Evolutionary conservation across 2,888 invertebrate species (phyloP).

Genomic region (Endotricha flammealis): DNA sequence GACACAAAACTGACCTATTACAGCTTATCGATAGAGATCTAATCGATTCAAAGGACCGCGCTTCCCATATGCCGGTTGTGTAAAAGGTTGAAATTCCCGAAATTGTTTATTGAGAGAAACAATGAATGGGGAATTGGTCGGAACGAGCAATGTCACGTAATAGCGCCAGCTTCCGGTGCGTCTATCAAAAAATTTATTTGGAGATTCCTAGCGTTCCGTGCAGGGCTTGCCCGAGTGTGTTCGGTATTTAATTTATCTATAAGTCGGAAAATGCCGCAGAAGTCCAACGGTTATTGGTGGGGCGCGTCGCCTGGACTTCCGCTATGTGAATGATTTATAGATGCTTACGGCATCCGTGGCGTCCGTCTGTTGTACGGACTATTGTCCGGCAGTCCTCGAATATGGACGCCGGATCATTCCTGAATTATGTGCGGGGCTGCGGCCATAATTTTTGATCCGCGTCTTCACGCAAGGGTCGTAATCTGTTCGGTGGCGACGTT

Average conservation of each 20-base stretch:
- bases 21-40: constrained; percentile 65
- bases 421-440: constrained; percentile 60
- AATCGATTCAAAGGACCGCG: constrained; percentile 71
- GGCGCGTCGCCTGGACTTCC: constrained; percentile 66
- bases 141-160: constrained; percentile 71
- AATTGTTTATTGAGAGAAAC: constrained; percentile 65
- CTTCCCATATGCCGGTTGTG: constrained; percentile 61
- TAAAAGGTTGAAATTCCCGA: constrained; percentile 59
- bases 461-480: constrained; percentile 56
- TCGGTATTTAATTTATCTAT: constrained; percentile 75
- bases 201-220: constrained; percentile 65
- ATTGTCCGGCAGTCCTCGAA: constrained; percentile 63
- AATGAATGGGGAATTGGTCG: constrained; percentile 60
- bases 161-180: constrained; percentile 71
- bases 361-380: constrained; percentile 65
- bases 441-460: constrained; percentile 59
- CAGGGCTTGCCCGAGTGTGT: constrained; percentile 63
- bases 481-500: constrained; percentile 29
- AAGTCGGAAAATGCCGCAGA: constrained; percentile 65
- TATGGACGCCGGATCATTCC: constrained; percentile 62
- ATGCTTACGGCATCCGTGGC: constrained; percentile 65
- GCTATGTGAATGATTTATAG: constrained; percentile 75
- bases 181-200: constrained; percentile 75
- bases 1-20: constrained; percentile 74
- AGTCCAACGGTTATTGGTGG: constrained; percentile 62